These are phyloP conservation scores for Phorcus lineatus DNA, from an alignment of 2,888 invertebrate genomes.

Conservation along the genomic window DNA sequence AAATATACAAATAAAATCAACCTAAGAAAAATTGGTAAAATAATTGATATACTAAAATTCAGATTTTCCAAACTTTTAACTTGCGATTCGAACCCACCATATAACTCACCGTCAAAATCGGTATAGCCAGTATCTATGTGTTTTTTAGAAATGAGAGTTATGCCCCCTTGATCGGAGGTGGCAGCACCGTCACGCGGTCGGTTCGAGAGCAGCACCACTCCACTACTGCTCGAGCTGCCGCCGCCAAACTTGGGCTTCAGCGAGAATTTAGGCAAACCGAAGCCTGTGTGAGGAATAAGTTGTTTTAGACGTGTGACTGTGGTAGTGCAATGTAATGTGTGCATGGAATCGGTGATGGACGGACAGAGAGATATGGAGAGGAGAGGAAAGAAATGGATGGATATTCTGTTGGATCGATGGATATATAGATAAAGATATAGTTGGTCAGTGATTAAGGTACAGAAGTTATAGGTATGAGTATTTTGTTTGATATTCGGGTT, in stretches of 20 bases:
- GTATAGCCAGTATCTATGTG: slow-evolving; percentile 53
- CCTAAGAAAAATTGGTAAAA: neutral
- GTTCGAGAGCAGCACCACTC: slow-evolving; percentile 61
- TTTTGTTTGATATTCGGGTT: no score
- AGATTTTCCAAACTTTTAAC: neutral
- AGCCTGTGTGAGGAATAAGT: slow-evolving; percentile 53
- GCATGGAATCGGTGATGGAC: neutral
- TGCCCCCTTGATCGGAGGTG: slow-evolving; percentile 55
- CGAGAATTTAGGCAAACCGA: slow-evolving; percentile 63
- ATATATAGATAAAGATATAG: no score
- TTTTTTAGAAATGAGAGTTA: slow-evolving; percentile 67
- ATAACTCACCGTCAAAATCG: slow-evolving; percentile 57
- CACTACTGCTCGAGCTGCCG: slow-evolving; percentile 48
- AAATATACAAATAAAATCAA: neutral
- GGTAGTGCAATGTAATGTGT: neutral
- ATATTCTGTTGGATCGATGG: no score
- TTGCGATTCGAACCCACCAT: neutral
- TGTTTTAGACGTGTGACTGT: neutral
- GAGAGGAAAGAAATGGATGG: no score
- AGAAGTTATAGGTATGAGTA: no score
- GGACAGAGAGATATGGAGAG: neutral
- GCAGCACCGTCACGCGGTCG: slow-evolving; percentile 46
- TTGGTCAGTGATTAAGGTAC: no score
- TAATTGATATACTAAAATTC: neutral
- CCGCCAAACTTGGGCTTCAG: slow-evolving; percentile 54